Percentiles rank a stretch among this genome's conserved stretches.
phyloP scores from a whole-genome alignment of 2,888 invertebrate species.

The Leptopilina myrica region DNA sequence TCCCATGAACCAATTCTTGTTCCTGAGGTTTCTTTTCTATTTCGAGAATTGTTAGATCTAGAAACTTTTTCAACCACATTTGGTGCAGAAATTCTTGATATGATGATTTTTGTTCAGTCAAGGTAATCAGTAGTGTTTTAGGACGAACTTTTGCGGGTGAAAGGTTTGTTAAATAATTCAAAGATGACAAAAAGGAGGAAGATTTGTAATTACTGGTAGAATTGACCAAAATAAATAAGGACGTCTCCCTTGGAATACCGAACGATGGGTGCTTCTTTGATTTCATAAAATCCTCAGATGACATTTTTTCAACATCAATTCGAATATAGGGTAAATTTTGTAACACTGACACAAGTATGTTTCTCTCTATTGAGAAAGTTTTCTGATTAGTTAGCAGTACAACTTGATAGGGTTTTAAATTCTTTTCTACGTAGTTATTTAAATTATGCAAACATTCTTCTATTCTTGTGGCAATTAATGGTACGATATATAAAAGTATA shows the following conservation, averaged over 20 bases:
- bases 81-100: neutral
- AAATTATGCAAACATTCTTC: too few relatives aligned
- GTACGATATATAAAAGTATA: too few relatives aligned
- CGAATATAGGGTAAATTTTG: neutral
- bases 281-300: neutral
- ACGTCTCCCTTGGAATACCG: too few relatives aligned
- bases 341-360: neutral
- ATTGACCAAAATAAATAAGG: too few relatives aligned
- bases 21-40: neutral
- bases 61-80: neutral
- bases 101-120: neutral
- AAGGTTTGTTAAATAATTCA: too few relatives aligned
- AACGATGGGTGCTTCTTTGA: too few relatives aligned
- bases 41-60: slow-evolving; percentile 9
- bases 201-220: too few relatives aligned
- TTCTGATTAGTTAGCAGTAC: neutral
- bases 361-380: neutral
- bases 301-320: neutral
- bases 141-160: neutral
- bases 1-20: neutral
- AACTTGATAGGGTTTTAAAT: neutral
- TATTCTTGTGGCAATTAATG: too few relatives aligned
- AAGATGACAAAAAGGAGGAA: too few relatives aligned
- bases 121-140: neutral
- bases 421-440: neutral